phyloP scores from a whole-genome alignment of 2,888 invertebrate species.

The Chydorus sphaericus region DNA sequence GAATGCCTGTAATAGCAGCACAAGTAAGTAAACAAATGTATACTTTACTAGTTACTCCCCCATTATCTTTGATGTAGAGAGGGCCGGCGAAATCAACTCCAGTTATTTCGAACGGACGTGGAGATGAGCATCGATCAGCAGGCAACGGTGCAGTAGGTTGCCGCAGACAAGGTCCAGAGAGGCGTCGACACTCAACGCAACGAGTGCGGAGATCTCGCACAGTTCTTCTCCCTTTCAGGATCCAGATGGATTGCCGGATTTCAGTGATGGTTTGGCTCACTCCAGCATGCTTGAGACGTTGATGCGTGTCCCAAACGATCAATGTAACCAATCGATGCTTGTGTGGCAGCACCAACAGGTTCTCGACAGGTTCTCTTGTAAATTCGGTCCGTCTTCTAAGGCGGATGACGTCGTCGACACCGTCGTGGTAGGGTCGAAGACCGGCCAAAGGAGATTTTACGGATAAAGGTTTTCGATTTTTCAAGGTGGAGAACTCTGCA shows the following conservation, averaged over 20 bases:
- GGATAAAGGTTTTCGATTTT: neutral
- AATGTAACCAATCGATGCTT: neutral
- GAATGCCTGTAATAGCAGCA: neutral
- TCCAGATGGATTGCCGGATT: conserved; percentile 17
- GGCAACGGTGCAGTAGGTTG: conserved; percentile 10
- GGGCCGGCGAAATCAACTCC: conserved; percentile 23
- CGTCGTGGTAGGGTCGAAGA: neutral
- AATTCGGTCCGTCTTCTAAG: neutral
- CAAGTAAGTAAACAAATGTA: conserved; percentile 3
- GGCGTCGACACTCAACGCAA: conserved; percentile 14
- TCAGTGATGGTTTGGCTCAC: conserved; percentile 11
- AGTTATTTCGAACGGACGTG: conserved; percentile 14
- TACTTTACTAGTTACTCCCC: conserved; percentile 3
- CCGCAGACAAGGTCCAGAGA: neutral
- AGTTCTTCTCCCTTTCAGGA: conserved; percentile 13
- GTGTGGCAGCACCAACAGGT: neutral
- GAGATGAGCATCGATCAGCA: neutral
- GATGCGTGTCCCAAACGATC: neutral
- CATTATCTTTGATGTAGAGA: conserved; percentile 16
- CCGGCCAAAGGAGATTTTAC: neutral
- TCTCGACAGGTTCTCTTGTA: too few relatives aligned
- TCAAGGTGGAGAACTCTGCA: neutral
- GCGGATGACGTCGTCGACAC: neutral
- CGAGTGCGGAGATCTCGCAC: conserved; percentile 12
- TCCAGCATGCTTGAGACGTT: conserved; percentile 13